Evolutionary conservation across 2,113 vertebrate genomes (phyloP).

Genomic region (Aythya baeri): DNA sequence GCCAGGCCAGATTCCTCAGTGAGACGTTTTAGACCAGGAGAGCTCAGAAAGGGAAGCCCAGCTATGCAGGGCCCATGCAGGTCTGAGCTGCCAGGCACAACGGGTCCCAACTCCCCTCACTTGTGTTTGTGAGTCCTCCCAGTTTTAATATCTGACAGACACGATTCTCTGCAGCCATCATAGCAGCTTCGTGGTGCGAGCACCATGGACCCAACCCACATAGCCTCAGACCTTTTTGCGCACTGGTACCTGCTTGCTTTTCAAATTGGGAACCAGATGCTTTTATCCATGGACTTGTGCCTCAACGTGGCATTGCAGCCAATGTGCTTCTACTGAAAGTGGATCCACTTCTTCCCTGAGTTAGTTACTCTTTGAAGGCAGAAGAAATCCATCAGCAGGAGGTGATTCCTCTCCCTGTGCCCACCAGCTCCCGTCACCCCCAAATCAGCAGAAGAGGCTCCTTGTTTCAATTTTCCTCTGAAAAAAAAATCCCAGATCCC

Average conservation of each 20-base stretch:
- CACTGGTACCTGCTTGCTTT: not conserved
- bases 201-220: not conserved
- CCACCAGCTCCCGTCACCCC: not conserved
- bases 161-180: not conserved
- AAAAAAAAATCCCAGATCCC: not conserved
- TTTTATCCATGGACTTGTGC: not conserved
- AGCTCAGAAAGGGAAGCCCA: not conserved
- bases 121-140: not conserved
- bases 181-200: not conserved
- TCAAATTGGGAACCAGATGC: not conserved
- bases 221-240: not conserved
- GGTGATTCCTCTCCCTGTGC: not conserved
- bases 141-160: not conserved
- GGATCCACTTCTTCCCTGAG: not conserved
- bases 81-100: not conserved
- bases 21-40: not conserved
- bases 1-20: constrained; percentile 7
- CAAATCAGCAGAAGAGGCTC: not conserved
- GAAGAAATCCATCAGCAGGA: not conserved
- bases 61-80: not conserved
- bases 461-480: not conserved
- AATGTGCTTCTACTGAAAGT: not conserved
- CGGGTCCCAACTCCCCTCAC: not conserved
- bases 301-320: not conserved
- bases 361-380: not conserved